Conservation (phyloP, 2,113 vertebrate genomes). For the Alouatta palliata region DNA sequence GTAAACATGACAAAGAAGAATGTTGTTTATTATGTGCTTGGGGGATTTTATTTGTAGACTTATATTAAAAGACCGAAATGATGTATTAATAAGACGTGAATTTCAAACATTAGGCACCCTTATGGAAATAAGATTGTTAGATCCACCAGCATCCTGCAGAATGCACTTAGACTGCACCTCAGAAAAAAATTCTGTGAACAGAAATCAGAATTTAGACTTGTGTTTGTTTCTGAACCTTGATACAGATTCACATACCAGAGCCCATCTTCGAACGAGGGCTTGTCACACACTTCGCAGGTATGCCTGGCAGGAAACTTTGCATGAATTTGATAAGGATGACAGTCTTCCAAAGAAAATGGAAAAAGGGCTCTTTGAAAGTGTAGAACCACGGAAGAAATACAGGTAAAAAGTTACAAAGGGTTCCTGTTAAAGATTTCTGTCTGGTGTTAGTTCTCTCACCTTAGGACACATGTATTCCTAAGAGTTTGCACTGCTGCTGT, state of each 20-base stretch:
- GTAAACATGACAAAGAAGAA: background rate
- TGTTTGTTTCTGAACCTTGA: background rate
- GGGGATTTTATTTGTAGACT: background rate
- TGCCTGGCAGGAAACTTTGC: slow-evolving; percentile 57
- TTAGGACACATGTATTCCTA: background rate
- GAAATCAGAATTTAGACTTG: background rate
- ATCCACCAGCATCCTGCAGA: background rate
- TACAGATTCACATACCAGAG: slow-evolving; percentile 66
- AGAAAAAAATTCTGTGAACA: background rate
- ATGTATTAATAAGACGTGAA: background rate
- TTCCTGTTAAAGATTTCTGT: background rate
- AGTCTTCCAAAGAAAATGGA: slow-evolving; percentile 17
- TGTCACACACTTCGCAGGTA: slow-evolving; percentile 40
- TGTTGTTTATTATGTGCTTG: background rate
- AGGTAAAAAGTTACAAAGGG: slow-evolving; percentile 21
- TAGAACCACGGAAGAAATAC: slow-evolving; percentile 58
- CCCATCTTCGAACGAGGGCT: slow-evolving; percentile 61
- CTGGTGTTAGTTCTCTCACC: background rate
- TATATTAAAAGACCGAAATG: background rate
- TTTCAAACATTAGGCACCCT: background rate
- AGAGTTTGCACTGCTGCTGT: background rate
- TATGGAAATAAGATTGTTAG: background rate
- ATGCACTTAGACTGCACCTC: background rate
- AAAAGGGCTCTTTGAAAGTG: slow-evolving; percentile 35
- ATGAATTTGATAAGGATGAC: background rate